Conservation (phyloP, 2,113 vertebrate genomes). For the Triplophysa siluroides region DNA sequence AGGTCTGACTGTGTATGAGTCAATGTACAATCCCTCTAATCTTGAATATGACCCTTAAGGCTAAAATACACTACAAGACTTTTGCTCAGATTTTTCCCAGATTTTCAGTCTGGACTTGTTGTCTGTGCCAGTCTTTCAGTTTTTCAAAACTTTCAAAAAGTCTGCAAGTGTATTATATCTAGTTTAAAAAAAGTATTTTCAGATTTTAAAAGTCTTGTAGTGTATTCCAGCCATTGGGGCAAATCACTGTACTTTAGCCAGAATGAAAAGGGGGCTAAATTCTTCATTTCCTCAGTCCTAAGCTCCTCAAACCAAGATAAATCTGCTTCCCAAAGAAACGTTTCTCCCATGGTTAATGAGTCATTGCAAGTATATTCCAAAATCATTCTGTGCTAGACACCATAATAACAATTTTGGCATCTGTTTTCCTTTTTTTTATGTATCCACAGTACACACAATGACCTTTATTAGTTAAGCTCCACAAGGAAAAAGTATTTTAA, state of each 20-base stretch:
- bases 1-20: constrained; percentile 10
- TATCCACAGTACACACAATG: background rate
- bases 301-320: constrained; percentile 13
- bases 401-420: constrained; percentile 4
- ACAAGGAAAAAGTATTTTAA: background rate
- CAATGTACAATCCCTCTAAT: background rate
- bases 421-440: background rate
- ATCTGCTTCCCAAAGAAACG: constrained; percentile 17
- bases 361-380: background rate
- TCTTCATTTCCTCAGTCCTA: constrained; percentile 14
- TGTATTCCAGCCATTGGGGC: background rate
- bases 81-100: too few relatives aligned
- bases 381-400: background rate
- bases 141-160: too few relatives aligned
- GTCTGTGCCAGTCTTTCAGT: too few relatives aligned
- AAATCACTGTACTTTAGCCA: background rate
- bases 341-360: constrained; percentile 31
- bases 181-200: too few relatives aligned
- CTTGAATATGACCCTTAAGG: background rate
- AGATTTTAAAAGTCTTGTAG: too few relatives aligned
- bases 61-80: too few relatives aligned
- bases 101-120: too few relatives aligned
- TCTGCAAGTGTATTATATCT: too few relatives aligned
- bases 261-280: constrained; percentile 8
- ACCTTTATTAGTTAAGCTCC: background rate